These are phyloP conservation scores for Lycodopsis pacificus DNA, from an alignment of 2,797 vertebrate species.

Conservation along the genomic window DNA sequence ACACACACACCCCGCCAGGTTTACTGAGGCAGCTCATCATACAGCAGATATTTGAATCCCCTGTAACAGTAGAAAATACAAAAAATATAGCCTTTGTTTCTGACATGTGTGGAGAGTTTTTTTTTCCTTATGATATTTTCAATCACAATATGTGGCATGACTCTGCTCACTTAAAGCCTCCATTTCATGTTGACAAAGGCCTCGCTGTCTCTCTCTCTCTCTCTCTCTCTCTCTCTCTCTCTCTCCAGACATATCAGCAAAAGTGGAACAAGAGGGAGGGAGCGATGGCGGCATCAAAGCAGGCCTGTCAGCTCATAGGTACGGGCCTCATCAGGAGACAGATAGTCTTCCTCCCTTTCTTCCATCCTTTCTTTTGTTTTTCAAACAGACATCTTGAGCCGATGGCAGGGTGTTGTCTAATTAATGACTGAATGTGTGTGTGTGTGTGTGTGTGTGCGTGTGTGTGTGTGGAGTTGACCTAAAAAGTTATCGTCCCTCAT, in stretches of 20 bases:
- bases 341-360: slow-evolving; percentile 58
- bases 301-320: slow-evolving; percentile 76
- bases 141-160: slow-evolving; percentile 65
- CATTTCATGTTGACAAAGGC: slow-evolving; percentile 77
- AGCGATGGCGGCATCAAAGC: slow-evolving; percentile 75
- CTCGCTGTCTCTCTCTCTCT: slow-evolving; percentile 39
- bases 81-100: slow-evolving; percentile 36
- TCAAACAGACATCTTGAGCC: slow-evolving; percentile 73
- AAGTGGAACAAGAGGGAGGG: slow-evolving; percentile 55
- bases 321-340: slow-evolving; percentile 67
- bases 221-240: slow-evolving; percentile 11
- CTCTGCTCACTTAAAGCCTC: slow-evolving; percentile 69
- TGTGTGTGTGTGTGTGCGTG: slow-evolving; percentile 37
- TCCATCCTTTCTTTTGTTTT: slow-evolving; percentile 69
- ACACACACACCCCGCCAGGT: background rate
- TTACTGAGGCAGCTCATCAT: slow-evolving; percentile 18
- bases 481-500: slow-evolving; percentile 69
- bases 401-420: slow-evolving; percentile 74
- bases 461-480: slow-evolving; percentile 65
- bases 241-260: slow-evolving; percentile 37
- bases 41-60: slow-evolving; percentile 17
- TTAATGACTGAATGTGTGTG: slow-evolving; percentile 65
- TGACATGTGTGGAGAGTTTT: slow-evolving; percentile 46
- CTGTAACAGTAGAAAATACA: slow-evolving; percentile 13
- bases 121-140: slow-evolving; percentile 62